phyloP scores from a whole-genome alignment of 2,797 vertebrate genomes.

The Sylvilagus floridanus region DNA sequence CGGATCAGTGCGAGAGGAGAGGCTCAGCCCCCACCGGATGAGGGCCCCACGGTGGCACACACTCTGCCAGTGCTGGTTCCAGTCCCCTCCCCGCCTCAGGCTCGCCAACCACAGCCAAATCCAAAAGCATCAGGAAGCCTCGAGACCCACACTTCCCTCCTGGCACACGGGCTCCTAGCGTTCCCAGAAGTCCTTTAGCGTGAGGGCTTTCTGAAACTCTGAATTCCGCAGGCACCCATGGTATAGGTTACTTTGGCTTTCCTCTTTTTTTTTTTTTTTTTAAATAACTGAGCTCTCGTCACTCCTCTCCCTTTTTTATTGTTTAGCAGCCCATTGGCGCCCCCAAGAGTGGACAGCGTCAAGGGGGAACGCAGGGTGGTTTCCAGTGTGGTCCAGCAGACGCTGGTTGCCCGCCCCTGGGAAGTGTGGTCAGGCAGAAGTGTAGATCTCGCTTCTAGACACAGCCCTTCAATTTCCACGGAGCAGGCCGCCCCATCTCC shows the following conservation, averaged over 20 bases:
- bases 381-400: not conserved
- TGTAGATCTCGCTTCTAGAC: not conserved
- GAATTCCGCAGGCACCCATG: not conserved
- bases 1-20: conserved; percentile 55
- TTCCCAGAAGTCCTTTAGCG: conserved; percentile 33
- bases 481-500: not conserved
- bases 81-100: conserved; percentile 4
- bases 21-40: not conserved
- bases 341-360: not conserved
- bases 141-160: conserved; percentile 14
- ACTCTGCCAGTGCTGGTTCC: not conserved
- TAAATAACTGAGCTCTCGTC: not conserved
- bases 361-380: not conserved
- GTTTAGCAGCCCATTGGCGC: not conserved
- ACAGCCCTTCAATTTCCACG: not conserved
- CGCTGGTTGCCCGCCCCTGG: not conserved
- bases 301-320: conserved; percentile 48
- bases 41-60: not conserved
- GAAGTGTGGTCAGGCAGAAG: not conserved
- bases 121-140: not conserved
- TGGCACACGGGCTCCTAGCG: not conserved
- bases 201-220: conserved; percentile 4
- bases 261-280: conserved; percentile 28
- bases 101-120: not conserved
- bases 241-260: conserved; percentile 40